These are phyloP conservation scores for Eupristina koningsbergeri DNA, from an alignment of 1,140 invertebrate genomes.

Conservation along the genomic window DNA sequence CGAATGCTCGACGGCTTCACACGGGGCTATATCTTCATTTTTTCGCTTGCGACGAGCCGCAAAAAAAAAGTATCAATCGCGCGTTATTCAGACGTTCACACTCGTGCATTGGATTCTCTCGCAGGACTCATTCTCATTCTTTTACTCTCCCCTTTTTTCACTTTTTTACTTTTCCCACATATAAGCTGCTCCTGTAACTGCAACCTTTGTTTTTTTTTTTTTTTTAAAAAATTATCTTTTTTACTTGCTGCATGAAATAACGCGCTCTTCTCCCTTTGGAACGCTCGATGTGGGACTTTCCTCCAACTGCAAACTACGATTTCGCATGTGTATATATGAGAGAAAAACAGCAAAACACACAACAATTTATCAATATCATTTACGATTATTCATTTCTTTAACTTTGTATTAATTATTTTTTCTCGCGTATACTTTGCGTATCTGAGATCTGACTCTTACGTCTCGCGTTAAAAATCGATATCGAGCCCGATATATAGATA, in stretches of 20 bases:
- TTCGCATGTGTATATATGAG: conserved; percentile 17
- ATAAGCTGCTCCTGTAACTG: conserved; percentile 68
- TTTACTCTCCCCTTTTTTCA: conserved; percentile 43
- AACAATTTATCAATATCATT: conserved; percentile 28
- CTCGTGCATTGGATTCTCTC: conserved; percentile 54
- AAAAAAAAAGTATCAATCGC: conserved; percentile 45
- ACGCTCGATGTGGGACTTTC: conserved; percentile 24
- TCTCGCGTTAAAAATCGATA: conserved; percentile 36
- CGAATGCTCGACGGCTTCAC: conserved; percentile 55
- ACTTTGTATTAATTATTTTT: conserved; percentile 9
- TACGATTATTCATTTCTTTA: conserved; percentile 8
- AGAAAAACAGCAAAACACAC: conserved; percentile 3
- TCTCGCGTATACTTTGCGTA: conserved; percentile 21
- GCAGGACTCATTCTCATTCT: conserved; percentile 35
- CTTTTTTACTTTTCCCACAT: conserved; percentile 41
- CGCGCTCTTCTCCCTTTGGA: conserved; percentile 39
- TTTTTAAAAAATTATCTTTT: too few species aligned
- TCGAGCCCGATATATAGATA: conserved; percentile 32
- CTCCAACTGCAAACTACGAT: conserved; percentile 34
- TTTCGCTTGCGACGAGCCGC: conserved; percentile 42
- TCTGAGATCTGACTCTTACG: conserved; percentile 40
- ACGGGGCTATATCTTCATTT: conserved; percentile 40
- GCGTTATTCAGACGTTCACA: conserved; percentile 28
- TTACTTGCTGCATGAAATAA: conserved; percentile 44
- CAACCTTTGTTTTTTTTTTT: conserved; percentile 65